Evolutionary conservation across 1,140 invertebrate genomes (phyloP), one percentile per base, ranked within the genome.

Genomic region (Cyclargus thomasi): DNA sequence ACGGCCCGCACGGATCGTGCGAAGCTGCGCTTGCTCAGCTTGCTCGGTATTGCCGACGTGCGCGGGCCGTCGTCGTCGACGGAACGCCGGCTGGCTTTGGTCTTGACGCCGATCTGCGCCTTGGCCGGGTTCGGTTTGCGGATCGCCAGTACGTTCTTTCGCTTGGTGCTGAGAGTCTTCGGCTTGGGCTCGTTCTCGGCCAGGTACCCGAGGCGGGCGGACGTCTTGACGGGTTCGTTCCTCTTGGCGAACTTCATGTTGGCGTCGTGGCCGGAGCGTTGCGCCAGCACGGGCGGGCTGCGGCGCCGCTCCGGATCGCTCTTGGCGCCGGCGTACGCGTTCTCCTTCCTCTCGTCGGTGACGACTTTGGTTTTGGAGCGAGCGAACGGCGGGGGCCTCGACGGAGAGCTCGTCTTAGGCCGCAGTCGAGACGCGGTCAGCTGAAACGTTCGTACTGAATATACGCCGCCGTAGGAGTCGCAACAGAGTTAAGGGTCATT

Each of bases 321-420:
- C 63, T 86, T 88, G 35, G 80, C 83, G 18, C 77, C 85, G 6
- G 69, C 78, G 74, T 86, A 90, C 2, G 88, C 77, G 80, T 90
- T 90, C 68, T 90, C 88, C 66, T 90, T 90, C 36, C 86, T 78
- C 65, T 90, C 88, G 65, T 84, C 84, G 0, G 77, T 83, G 22
- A 8, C 29, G 29, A 82, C 81, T 62, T 89, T 90, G 7, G 68
- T 76, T 67, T 88, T 88, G 63, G 85, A 80, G 20, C 88, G 81
- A 6, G 81, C 77, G 76, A 79, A 90, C 7, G 85, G 72, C 22
- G 86, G 85, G 72, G 79, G 71, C 4, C 88, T 73, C 4, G 76
- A 72, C 17, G 88, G 86, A 0, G 88, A 88, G 23, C 78, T 53
- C 21, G 84, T 82, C 73, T 90, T 90, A 11, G 88, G 80, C 7